Conservation (phyloP, 2,888 invertebrate genomes). For the Latrodectus hesperus region DNA sequence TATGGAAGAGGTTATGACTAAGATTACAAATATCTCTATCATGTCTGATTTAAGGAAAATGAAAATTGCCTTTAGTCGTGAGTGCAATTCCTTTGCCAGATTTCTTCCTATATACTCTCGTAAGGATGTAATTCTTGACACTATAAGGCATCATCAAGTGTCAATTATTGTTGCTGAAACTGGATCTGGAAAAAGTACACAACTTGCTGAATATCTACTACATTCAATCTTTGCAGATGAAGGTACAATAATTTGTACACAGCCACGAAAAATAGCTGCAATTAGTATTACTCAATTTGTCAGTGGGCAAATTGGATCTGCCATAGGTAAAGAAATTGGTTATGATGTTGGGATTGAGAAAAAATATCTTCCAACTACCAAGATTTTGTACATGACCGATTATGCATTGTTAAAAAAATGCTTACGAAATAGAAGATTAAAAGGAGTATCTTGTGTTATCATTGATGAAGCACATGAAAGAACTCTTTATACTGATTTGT, state of each 20-base stretch:
- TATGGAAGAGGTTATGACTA: not conserved
- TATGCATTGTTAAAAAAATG: conserved; percentile 74
- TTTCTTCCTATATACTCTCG: conserved; percentile 64
- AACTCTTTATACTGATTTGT: conserved; percentile 74
- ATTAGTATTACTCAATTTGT: conserved; percentile 74
- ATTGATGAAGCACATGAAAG: conserved; percentile 76
- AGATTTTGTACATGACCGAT: conserved; percentile 74
- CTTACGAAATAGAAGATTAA: conserved; percentile 72
- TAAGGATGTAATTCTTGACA: conserved; percentile 44
- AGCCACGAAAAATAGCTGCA: conserved; percentile 75
- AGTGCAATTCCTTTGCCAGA: conserved; percentile 48
- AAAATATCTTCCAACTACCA: conserved; percentile 71
- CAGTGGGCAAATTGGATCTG: conserved; percentile 73
- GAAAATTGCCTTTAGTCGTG: conserved; percentile 42
- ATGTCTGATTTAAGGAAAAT: conserved; percentile 26
- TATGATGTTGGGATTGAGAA: conserved; percentile 73
- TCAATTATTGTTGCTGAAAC: conserved; percentile 75
- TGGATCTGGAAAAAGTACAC: conserved; percentile 76
- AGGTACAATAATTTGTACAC: conserved; percentile 74
- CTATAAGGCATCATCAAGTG: conserved; percentile 72
- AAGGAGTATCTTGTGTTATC: conserved; percentile 72
- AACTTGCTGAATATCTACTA: conserved; percentile 74
- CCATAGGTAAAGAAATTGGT: conserved; percentile 72
- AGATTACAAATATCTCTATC: not conserved
- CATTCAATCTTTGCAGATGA: conserved; percentile 72